Conservation (phyloP, 2,888 invertebrate species). For the Argyresthia albistria region DNA sequence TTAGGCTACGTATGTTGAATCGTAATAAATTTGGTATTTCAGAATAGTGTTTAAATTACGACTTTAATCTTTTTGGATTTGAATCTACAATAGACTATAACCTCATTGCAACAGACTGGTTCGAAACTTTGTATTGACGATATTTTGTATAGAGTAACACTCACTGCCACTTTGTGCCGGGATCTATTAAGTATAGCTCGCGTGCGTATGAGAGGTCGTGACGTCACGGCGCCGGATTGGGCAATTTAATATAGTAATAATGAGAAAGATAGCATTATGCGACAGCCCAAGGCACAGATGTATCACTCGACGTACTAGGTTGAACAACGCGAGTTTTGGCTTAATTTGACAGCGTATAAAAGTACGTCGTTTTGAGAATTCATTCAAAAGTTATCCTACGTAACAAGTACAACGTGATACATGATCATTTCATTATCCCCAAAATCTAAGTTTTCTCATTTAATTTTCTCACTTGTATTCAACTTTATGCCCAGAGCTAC, state of each 20-base stretch:
- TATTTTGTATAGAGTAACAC: constrained; percentile 68
- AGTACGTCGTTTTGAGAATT: too few relatives aligned
- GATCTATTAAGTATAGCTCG: constrained; percentile 36
- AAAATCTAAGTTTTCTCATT: too few relatives aligned
- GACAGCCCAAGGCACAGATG: too few relatives aligned
- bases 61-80: constrained; percentile 70
- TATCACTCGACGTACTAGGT: too few relatives aligned
- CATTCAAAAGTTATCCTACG: too few relatives aligned
- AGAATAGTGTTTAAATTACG: constrained; percentile 58
- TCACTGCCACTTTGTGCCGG: constrained; percentile 72
- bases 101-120: constrained; percentile 68
- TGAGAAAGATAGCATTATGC: too few relatives aligned
- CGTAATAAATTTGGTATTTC: constrained; percentile 62
- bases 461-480: too few relatives aligned
- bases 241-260: neutral
- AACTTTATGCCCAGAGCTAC: too few relatives aligned
- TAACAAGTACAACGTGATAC: too few relatives aligned
- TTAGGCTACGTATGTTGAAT: constrained; percentile 68
- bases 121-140: constrained; percentile 62
- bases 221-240: neutral
- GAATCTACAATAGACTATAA: constrained; percentile 65
- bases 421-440: too few relatives aligned
- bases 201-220: constrained; percentile 1
- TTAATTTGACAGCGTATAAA: too few relatives aligned
- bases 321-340: too few relatives aligned